Base-by-base conservation (phyloP, 2,888 invertebrate genomes). In the Cybosia mesomella region DNA sequence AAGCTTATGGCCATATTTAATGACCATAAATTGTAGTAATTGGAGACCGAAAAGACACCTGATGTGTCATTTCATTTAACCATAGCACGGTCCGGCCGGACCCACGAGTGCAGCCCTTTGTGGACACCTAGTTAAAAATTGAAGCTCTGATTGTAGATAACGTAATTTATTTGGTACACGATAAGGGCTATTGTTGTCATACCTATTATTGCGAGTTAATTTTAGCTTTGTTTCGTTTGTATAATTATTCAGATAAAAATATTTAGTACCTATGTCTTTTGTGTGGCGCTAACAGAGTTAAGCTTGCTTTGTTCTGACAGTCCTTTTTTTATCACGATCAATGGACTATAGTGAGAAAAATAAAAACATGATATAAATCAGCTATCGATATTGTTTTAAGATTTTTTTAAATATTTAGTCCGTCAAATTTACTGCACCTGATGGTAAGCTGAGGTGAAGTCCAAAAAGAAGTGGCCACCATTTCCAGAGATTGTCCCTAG, bases 1-100 rank as follows among this genome's bases (percentile, higher is more conserved):
- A 79, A 74, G 54, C 62, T 68, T 62, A 60, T 71, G 61, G 66
- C 68, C 70, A 82, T 80, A 82, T 79, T 79, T 73, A 81, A 79
- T 75, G 79, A 75, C 71, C 77, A 83, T 81, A 82, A 77, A 77
- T 83, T 83, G 71, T 74, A 72, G 74, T 81, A 82, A 81, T 79
- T 75, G 73, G 74, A 67, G 70, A 67, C 71, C 62, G 70, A 77
- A 77, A 73, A 66, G 64, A 66, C 77, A 70, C 69, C 58, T 70
- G 69, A 68, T 70, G 70, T 69, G 66, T 77, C 80, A 70, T 70
- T 79, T 67, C 75, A 68, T 76, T 67, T 72, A 68, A 72, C 71
- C 66, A 70, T 58, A 28, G 28, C 28, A 28, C 28, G 66, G 10
- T 28, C 49, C 58, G 28, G 36, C 55, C 36, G 55, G 60, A 21